phyloP scores from a whole-genome alignment of 92 coral and sea anemone genomes.

The Actinernus sp. region DNA sequence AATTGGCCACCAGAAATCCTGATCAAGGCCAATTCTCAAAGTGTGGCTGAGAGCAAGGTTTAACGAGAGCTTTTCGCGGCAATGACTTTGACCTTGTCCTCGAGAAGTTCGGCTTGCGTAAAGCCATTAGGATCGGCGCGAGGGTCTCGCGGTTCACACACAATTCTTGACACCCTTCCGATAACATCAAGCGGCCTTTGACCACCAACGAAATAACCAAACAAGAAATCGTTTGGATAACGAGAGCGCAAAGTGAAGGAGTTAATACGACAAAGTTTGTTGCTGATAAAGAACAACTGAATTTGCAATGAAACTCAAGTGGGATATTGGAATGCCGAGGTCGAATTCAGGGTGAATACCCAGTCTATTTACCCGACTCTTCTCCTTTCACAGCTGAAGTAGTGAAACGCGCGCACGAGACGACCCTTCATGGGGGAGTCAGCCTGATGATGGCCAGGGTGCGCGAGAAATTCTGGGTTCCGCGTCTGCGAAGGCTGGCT shows the following conservation, averaged over 20 bases:
- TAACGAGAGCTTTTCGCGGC: constrained; percentile 69
- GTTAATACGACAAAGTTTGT: constrained; percentile 10
- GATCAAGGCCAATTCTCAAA: constrained; percentile 19
- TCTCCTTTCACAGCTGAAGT: constrained; percentile 34
- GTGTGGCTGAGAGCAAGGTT: constrained; percentile 48
- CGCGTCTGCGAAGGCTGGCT: constrained; percentile 49
- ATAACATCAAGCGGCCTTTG: constrained; percentile 34
- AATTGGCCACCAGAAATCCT: constrained; percentile 50
- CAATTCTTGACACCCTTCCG: constrained; percentile 53
- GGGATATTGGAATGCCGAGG: constrained; percentile 65
- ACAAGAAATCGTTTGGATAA: constrained; percentile 35
- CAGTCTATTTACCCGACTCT: constrained; percentile 49
- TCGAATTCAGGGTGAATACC: constrained; percentile 49
- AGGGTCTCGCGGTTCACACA: constrained; percentile 71
- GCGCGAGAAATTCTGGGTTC: constrained; percentile 67
- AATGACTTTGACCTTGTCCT: constrained; percentile 19
- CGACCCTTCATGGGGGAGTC: constrained; percentile 70
- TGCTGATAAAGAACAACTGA: constrained; percentile 53
- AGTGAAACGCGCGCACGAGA: constrained; percentile 54
- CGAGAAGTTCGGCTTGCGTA: constrained; percentile 25
- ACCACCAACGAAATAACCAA: constrained; percentile 33
- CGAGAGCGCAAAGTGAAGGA: constrained; percentile 40
- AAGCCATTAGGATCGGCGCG: constrained; percentile 73
- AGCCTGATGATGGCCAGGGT: constrained; percentile 53
- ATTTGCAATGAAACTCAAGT: constrained; percentile 38